Base-by-base conservation (phyloP, 2,113 vertebrate genomes). In the Tenrec ecaudatus region DNA sequence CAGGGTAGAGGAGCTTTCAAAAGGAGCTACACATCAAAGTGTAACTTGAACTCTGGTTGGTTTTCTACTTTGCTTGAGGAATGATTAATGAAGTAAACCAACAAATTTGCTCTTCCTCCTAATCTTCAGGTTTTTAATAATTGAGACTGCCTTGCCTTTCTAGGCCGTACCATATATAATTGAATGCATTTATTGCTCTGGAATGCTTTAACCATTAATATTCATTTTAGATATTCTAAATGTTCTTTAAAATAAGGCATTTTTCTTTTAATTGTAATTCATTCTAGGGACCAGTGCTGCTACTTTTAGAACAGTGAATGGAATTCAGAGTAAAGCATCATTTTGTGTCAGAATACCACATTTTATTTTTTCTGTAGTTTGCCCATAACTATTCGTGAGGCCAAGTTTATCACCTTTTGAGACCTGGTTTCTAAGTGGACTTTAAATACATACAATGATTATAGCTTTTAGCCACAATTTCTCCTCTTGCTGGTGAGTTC, bases 1-100 rank as follows among this genome's bases (percentile, higher is more conserved):
- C 95, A 91, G 80, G 36, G 79, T 31, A 82, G 92, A 95, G 95
- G 53, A 66, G 82, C 86, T 95, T 97, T 96, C 94, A 94, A 96
- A 96, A 96, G 95, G 94, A 86, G 53, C 92, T 69, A 4, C 81
- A 93, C 96, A 88, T 96, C 97, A 95, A 89, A 96, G 95, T 95
- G 69, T 95, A 91, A 95, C 73, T 84, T 92, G 73, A 96, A 86
- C 89, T 96, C 36, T 85, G 31, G 8, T 77, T 53, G 47, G 9
- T 53, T 53, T 88, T 95, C 84, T 93, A 79, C 77, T 10, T 92
- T 94, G 88, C 86, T 92, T 96, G 60, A 95, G 64, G 84, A 94
- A 69, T 90, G 71, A 76, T 88, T 95, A 83, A 71, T 89, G n/a
- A 66, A 86, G 62, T 82, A 62, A 93, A 94, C 22, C 86, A 91